Base-by-base conservation (phyloP, 1,140 invertebrate genomes). In the Pygmarrhopalites habei region DNA sequence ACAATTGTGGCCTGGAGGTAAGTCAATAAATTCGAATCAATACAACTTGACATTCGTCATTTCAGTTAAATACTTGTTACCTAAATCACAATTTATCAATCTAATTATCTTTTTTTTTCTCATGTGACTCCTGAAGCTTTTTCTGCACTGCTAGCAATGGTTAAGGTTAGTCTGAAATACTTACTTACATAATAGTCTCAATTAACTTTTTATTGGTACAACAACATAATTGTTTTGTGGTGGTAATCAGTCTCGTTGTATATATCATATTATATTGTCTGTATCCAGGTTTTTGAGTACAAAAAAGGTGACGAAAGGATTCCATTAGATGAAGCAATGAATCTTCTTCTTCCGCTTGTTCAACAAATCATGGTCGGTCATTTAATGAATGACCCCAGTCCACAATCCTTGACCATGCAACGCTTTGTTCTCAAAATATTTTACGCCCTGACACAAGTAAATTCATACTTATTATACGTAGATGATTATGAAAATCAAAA, bases 381-480 rank as follows among this genome's bases (percentile, higher is more conserved):
- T 67, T 79, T 99, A 21, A 77, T 95, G 62, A 80, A 83, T 52
- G 92, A 98, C 77, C 80, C 84, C 51, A 89, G 90, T 12, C 88
- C 93, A 73, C 83, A 88, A 67, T 90, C 92, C 49, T 86, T 93
- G 49, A 78, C 92, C 32, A 79, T 99, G 39, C 95, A 98, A 75
- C 98, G 99, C 77, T 88, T 93, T 77, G 90, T 98, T 73, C 80
- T 99, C 2, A 99, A 99, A 80, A 95, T 95, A 71, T 98, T 92
- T 76, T 95, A 89, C 79, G 89, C 92, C 19, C 81, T 98, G 19
- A 89, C 91, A 57, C 93, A 96, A 80, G 86, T 88, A 76, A 74
- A 30, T 58, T 23, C 23, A n/a, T n/a, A n/a, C n/a, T n/a, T n/a
- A n/a, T n/a, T n/a, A n/a, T n/a, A n/a, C n/a, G n/a, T n/a, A n/a